Percentiles rank a stretch among this genome's conserved stretches.
Conservation (phyloP, 2,797 vertebrate genomes). For the Sebastes nivosus region DNA sequence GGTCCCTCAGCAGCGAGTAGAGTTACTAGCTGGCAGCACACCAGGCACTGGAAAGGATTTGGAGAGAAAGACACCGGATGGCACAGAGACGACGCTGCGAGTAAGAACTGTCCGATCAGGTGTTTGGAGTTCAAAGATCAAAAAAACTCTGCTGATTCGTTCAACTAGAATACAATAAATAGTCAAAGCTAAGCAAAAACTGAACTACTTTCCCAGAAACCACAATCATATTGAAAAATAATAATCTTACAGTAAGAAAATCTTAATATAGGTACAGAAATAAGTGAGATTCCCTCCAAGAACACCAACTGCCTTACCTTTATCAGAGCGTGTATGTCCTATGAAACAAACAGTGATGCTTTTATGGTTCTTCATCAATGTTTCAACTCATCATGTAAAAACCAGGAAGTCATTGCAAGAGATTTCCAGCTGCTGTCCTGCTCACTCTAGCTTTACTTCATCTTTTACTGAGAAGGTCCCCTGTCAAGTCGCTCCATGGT, state of each 20-base stretch:
- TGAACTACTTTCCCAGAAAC: background rate
- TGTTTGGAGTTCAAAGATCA: slow-evolving; percentile 20
- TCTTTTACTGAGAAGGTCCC: background rate
- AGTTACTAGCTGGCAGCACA: slow-evolving; percentile 64
- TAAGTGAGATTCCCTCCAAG: background rate
- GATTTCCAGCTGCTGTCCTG: background rate
- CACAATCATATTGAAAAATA: background rate
- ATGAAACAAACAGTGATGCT: slow-evolving; percentile 50
- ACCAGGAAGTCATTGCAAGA: background rate
- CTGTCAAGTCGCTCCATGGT: slow-evolving; percentile 19
- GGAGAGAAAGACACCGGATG: slow-evolving; percentile 30
- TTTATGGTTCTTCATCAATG: slow-evolving; percentile 51
- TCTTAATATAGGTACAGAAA: background rate
- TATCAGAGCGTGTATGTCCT: slow-evolving; percentile 10
- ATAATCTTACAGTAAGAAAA: background rate
- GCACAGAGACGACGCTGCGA: slow-evolving; percentile 9
- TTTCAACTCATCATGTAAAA: slow-evolving; percentile 26
- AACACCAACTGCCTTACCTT: slow-evolving; percentile 45
- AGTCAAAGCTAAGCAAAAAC: background rate
- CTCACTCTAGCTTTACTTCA: background rate
- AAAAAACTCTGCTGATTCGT: background rate
- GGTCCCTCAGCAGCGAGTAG: slow-evolving; percentile 40
- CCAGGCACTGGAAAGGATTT: slow-evolving; percentile 33
- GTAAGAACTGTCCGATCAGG: slow-evolving; percentile 17
- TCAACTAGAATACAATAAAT: background rate